Base-by-base conservation (phyloP, 1,140 invertebrate species). In the Drosophila eugracilis region DNA sequence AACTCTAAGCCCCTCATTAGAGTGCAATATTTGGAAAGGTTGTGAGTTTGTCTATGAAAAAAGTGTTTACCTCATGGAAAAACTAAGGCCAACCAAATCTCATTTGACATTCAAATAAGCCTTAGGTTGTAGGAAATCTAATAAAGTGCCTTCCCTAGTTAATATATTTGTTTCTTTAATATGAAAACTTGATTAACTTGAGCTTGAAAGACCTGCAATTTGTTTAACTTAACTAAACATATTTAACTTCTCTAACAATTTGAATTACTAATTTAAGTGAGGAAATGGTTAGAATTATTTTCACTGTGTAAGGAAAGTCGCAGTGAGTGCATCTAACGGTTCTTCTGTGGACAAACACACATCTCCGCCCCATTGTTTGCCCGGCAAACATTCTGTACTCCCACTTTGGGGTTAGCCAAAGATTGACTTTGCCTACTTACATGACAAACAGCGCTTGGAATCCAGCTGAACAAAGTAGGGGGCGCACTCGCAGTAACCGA, bases 391-490 rank as follows among this genome's bases (percentile, higher is more conserved):
- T 66, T 48, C 36, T 62, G 32, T 22, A 67, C 62, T 69, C 62
- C 65, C 52, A 49, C 54, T 72, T 74, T 52, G 75, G 55, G 83
- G 79, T 77, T 78, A 89, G 15, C 55, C 63, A 86, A 86, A 86
- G 78, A 77, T 86, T 74, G 80, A 86, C 75, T 60, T 67, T 78
- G 71, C 69, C 83, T 48, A 94, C 94, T 95, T 92, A 95, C 95
- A 95, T 91, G 94, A 94, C 71, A 95, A 91, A 92, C 95, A 95
- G 30, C 91, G 92, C 17, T 94, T 94, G 37, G 91, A 92, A 88
- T 95, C 95, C 80, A 94, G 93, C 75, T 92, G 92, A 2, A 95
- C 95, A 84, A 93, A 95, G 81, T 94, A 95, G 22, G 95, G 93
- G 73, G 93, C 93, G 89, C 95, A 95, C 24, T 93, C 92, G 90